A percentile compares a stretch with the other conserved stretches of the same genome.
Evolutionary conservation across 2,888 invertebrate genomes (phyloP).

Genomic region (Blera fallax): DNA sequence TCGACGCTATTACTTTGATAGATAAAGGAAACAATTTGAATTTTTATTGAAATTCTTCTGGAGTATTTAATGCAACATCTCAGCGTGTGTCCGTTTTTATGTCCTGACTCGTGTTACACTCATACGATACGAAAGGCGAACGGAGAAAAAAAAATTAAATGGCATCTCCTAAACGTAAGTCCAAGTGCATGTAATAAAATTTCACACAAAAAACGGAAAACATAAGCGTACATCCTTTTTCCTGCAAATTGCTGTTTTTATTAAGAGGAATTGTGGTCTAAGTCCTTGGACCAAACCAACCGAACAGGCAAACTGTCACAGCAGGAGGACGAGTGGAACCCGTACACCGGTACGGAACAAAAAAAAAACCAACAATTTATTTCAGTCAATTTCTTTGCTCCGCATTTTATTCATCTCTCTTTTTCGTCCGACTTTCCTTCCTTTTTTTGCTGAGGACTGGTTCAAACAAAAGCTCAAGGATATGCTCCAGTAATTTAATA

Average conservation of each 20-base stretch:
- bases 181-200: constrained; percentile 44
- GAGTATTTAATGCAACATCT: constrained; percentile 10
- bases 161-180: background rate
- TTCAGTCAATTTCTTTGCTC: constrained; percentile 67
- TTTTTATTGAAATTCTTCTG: constrained; percentile 18
- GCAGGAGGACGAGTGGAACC: background rate
- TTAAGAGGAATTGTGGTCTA: constrained; percentile 59
- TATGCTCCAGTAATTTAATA: constrained; percentile 71
- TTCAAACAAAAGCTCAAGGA: constrained; percentile 70
- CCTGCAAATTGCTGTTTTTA: constrained; percentile 64
- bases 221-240: constrained; percentile 55
- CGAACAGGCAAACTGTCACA: constrained; percentile 55
- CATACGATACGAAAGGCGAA: background rate
- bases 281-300: constrained; percentile 53
- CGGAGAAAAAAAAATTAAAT: background rate
- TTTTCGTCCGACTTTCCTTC: constrained; percentile 10
- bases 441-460: constrained; percentile 7
- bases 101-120: background rate
- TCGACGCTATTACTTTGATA: background rate
- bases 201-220: constrained; percentile 28
- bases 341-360: constrained; percentile 7
- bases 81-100: background rate
- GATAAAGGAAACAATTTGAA: constrained; percentile 37
- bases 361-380: constrained; percentile 64
- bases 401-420: constrained; percentile 60